Base-by-base conservation (phyloP, 2,888 invertebrate species). In the Troides oblongomaculatus region DNA sequence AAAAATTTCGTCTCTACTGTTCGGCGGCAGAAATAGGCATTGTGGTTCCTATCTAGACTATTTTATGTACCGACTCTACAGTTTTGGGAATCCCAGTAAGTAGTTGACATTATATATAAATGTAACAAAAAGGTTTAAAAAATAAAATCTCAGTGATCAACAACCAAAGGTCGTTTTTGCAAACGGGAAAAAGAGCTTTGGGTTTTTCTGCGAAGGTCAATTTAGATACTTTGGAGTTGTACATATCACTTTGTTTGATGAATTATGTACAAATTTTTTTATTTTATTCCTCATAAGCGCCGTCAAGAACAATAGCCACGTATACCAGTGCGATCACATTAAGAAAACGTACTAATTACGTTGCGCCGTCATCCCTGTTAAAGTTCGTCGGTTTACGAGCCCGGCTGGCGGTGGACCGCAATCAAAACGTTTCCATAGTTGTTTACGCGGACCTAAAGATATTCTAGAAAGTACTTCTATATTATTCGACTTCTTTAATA, bases 401-500 rank as follows among this genome's bases (percentile, higher is more conserved):
- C 75, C 74, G 74, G 74, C 75, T 78, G 73, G 78, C 77, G 85
- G 84, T 81, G 78, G 78, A 80, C 86, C 86, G 87, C 86, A 86
- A 88, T 88, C 87, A 85, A 87, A 87, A 86, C 81, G 84, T 83
- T 84, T 74, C 81, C 74, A 78, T 77, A 79, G 77, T 76, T 77
- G 70, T 70, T 69, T 23, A 69, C 72, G 73, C 50, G 66, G 64
- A 64, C 39, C 59, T 72, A 69, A 64, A 66, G 50, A 66, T 68
- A 8, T 57, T 36, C 66, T 69, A 39, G 69, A 69, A 64, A 53
- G 21, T 21, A 17, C 39, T 50, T 50, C 17, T 17, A 14, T 50
- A 2, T 18, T 50, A 50, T 2, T 4, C 50, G 50, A 50, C 50
- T 50, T 2, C 14, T 18, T 50, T 50, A 18, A 50, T 50, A 17